phyloP scores from a whole-genome alignment of 2,113 vertebrate species.

The Burhinus oedicnemus region DNA sequence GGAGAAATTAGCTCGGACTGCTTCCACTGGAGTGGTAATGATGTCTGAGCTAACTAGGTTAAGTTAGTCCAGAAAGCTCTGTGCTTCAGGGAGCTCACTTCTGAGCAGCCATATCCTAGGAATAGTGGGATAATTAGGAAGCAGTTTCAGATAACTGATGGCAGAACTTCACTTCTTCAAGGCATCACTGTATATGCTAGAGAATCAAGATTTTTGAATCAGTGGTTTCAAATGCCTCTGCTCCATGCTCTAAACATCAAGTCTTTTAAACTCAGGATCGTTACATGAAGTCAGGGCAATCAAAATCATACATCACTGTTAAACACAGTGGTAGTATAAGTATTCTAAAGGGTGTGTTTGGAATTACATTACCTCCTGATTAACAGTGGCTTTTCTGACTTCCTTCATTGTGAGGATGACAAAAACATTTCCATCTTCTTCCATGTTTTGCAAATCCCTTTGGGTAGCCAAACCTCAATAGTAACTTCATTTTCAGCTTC shows the following conservation, averaged over 20 bases:
- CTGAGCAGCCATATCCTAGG: background rate
- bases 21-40: conserved; percentile 24
- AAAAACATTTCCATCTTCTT: background rate
- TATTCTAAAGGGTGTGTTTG: background rate
- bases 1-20: background rate
- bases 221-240: background rate
- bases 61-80: conserved; percentile 20
- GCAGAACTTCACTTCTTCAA: background rate
- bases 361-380: background rate
- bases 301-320: background rate
- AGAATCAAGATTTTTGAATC: background rate
- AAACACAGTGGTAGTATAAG: background rate
- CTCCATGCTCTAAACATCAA: background rate
- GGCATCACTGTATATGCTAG: background rate
- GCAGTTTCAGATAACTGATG: background rate
- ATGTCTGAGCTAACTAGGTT: conserved; percentile 50
- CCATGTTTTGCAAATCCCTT: background rate
- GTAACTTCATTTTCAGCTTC: background rate
- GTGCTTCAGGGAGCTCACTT: conserved; percentile 32
- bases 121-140: conserved; percentile 33
- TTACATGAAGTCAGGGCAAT: background rate
- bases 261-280: background rate
- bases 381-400: background rate
- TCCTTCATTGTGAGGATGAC: background rate
- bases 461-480: background rate